Percentiles rank a stretch among this genome's conserved stretches.
Conservation (phyloP, 2,113 vertebrate species). For the Meles meles region DNA sequence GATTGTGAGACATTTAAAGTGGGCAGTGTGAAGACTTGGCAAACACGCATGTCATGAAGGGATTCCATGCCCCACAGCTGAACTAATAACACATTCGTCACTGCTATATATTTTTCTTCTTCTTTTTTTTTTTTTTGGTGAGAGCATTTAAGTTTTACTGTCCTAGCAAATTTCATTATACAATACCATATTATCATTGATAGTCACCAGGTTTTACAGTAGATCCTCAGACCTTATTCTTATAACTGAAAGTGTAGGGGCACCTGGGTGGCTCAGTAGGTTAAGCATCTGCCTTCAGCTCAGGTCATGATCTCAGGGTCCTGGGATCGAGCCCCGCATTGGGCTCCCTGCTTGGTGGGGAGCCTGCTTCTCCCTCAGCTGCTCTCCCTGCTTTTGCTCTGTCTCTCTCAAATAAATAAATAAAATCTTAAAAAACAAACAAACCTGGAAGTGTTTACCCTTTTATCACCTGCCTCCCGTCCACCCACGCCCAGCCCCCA, state of each 20-base stretch:
- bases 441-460: neutral
- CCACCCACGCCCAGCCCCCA: neutral
- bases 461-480: neutral
- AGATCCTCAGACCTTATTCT: too few species aligned
- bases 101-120: neutral
- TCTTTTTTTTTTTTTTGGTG: neutral
- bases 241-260: too few species aligned
- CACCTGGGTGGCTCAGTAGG: too few species aligned
- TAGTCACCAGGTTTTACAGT: too few species aligned
- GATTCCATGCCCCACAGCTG: neutral
- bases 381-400: too few species aligned
- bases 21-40: neutral
- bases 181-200: too few species aligned
- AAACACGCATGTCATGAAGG: neutral
- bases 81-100: neutral
- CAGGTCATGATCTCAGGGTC: too few species aligned
- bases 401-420: too few species aligned
- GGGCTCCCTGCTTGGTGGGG: too few species aligned
- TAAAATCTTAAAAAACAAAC: too few species aligned
- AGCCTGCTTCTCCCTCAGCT: too few species aligned
- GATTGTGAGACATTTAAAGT: neutral
- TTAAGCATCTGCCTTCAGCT: too few species aligned
- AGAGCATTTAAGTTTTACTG: neutral
- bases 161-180: neutral
- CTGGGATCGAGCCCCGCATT: rapidly evolving